phyloP scores from a whole-genome alignment of 2,888 invertebrate species.

The Liposcelis brunnea region DNA sequence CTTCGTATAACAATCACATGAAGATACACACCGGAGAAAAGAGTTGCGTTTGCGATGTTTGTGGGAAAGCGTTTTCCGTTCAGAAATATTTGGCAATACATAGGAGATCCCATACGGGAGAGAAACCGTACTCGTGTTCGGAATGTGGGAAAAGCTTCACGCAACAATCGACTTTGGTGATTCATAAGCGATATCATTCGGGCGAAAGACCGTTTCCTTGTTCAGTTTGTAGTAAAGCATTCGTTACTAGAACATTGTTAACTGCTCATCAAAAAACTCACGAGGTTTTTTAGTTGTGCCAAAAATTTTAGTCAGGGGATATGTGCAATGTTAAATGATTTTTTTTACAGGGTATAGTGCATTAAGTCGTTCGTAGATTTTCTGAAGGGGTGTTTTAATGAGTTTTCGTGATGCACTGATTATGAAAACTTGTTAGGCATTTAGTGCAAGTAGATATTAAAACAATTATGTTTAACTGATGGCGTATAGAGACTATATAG shows the following conservation, averaged over 20 bases:
- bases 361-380: no score
- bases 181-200: constrained; percentile 64
- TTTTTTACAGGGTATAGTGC: no score
- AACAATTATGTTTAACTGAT: no score
- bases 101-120: constrained; percentile 61
- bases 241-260: constrained; percentile 30
- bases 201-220: constrained; percentile 63
- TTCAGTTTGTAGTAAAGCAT: constrained; percentile 62
- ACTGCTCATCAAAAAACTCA: not conserved
- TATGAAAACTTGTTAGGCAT: no score
- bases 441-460: no score
- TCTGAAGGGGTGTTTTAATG: no score
- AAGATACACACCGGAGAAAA: constrained; percentile 5
- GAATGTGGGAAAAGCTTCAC: constrained; percentile 60
- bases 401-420: no score
- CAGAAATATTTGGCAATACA: constrained; percentile 31
- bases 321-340: no score
- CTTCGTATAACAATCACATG: not conserved
- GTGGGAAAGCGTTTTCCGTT: constrained; percentile 3
- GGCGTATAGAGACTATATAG: no score
- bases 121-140: constrained; percentile 56
- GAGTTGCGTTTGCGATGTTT: constrained; percentile 4
- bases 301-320: no score
- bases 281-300: no score
- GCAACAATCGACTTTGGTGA: constrained; percentile 65